These are phyloP conservation scores for Notodonta ziczac DNA, from an alignment of 2,888 invertebrate species.

Conservation along the genomic window DNA sequence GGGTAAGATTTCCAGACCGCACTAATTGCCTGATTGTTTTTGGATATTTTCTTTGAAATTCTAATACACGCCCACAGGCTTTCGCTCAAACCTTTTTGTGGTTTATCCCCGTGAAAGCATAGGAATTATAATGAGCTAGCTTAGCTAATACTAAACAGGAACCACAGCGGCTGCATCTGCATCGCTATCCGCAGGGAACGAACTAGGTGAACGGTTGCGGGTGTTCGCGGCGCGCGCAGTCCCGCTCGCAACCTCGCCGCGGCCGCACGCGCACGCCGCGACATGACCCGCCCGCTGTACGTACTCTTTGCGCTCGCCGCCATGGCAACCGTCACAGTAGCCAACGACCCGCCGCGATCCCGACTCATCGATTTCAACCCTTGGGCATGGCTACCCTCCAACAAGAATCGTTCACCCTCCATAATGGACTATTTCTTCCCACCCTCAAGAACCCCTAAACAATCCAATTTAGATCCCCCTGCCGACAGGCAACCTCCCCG, in stretches of 20 bases:
- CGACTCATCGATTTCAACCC: constrained; percentile 78
- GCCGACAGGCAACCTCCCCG: constrained; percentile 71
- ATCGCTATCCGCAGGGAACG: constrained; percentile 59
- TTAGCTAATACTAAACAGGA: constrained; percentile 44
- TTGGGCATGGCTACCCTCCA: constrained; percentile 77
- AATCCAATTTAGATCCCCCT: constrained; percentile 73
- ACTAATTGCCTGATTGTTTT: too few species aligned
- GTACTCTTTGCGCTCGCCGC: constrained; percentile 74
- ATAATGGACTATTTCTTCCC: constrained; percentile 83
- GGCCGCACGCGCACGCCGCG: constrained; percentile 77
- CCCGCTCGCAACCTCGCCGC: constrained; percentile 76
- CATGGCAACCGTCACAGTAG: constrained; percentile 52
- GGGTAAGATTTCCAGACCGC: too few species aligned
- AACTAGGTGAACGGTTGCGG: constrained; percentile 65
- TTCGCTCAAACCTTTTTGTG: too few species aligned
- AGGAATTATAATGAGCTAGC: constrained; percentile 10
- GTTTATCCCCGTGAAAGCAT: constrained; percentile 8
- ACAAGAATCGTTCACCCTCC: constrained; percentile 73
- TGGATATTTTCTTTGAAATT: neutral
- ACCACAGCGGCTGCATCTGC: constrained; percentile 53
- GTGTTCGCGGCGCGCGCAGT: constrained; percentile 71
- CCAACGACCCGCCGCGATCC: constrained; percentile 69
- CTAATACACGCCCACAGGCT: neutral
- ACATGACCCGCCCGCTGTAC: constrained; percentile 69
- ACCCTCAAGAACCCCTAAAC: constrained; percentile 80